Base-by-base conservation (phyloP, 2,888 invertebrate genomes). In the Druceiella hillmani region DNA sequence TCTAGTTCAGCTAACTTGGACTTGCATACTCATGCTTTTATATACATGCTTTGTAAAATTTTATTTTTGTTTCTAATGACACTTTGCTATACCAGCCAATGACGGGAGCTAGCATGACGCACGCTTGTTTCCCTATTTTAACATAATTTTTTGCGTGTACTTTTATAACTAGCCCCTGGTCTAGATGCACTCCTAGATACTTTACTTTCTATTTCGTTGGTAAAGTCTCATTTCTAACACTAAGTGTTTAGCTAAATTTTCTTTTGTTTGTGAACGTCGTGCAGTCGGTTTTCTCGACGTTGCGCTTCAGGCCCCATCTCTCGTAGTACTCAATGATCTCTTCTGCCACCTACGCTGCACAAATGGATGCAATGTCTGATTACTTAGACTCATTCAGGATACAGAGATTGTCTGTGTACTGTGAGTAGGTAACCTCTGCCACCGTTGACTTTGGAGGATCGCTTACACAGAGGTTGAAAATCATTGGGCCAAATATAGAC, bases 231-330 rank as follows among this genome's bases (percentile, higher is more conserved):
- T 27, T 13, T 10, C 17, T 11, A 14, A 12, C n/a, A 3, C 15
- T 6, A 6, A 17, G 9, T 4, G 28, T 25, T 12, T 5, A 9
- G 12, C 13, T 15, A 2, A 10, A 15, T 13, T 36, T 35, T 30
- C 22, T 22, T 14, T 36, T 36, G 9, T 17, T 15, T 4, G 17
- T 22, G 29, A 36, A 36, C 17, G 30, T 29, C 7, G 15, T 25
- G 30, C 20, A 36, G 13, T 36, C 30, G 10, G 29, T 36, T 30
- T 36, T 36, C 4, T 36, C 24, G 12, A 36, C 30, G 17, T 36
- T 22, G 13, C 36, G 22, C 12, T 36, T 29, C 6, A 36, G 27
- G 7, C 22, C 36, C 29, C 30, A 36, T 4, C 17, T 7, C 6
- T 20, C n/a, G 29, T 29, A 29, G 20, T 36, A 36, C 4, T 36